Evolutionary conservation across 2,888 invertebrate species (phyloP), one percentile per base, ranked within the genome.

Genomic region (Myathropa florea): DNA sequence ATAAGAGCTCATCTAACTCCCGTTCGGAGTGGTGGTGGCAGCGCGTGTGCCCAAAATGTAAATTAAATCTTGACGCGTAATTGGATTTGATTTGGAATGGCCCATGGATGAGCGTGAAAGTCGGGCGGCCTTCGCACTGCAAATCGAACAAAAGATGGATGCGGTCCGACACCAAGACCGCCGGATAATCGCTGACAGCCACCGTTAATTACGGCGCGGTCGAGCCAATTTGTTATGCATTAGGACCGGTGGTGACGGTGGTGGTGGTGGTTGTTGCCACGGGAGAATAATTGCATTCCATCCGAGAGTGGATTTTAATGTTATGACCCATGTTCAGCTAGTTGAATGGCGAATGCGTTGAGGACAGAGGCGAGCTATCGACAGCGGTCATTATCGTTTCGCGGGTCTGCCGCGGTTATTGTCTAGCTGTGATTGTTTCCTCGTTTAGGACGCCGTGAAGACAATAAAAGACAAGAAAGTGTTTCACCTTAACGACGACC

Each of bases 141-240:
- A 46, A 46, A 46, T 46, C 46, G 46, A 46, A 18, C 46, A 46
- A 18, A 46, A 46, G 46, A 46, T 46, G 46, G 46, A 46, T 46
- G 46, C 46, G 46, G 46, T 7, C 18, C 46, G 46, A 18, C 39
- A n/a, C 39, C 39, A 73, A 21, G 21, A 73, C 23, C 64, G 53
- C 64, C 65, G 30, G 57, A 21, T 70, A 77, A 77, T 77, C 61
- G 68, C 68, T 77, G 63, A 55, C 39, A 57, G 57, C 63, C 36
- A 57, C 23, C 78, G 53, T 57, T 71, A 12, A 63, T 64, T 63
- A 63, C 63, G 39, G n/a, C 18, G 46, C 46, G 46, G 46, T 46
- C n/a, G 21, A 36, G 28, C 70, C 63, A 26, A 78, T 70, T 68
- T 70, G 28, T 36, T 30, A 18, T 26, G 68, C 61, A 63, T 39